A percentile compares a stretch with the other conserved stretches of the same genome.
Evolutionary conservation across 35 echinoderm and acorn worm species (phyloP).

Genomic region (Holothuria glaberrima): DNA sequence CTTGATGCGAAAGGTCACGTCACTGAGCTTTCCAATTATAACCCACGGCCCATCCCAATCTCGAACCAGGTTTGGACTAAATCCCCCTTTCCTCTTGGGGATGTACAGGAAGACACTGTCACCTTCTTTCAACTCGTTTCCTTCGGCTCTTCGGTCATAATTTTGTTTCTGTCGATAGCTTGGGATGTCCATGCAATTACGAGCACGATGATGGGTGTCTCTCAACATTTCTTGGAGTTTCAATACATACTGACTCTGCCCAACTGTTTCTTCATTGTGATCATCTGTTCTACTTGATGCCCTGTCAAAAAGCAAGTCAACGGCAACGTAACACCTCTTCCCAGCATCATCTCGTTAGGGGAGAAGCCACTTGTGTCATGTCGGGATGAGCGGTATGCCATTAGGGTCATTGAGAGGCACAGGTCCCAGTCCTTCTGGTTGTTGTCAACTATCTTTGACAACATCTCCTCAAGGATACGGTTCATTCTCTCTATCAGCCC

Average conservation of each 20-base stretch:
- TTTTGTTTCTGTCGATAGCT: conserved; percentile 9
- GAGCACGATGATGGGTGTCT: neutral
- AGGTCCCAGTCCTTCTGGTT: conserved; percentile 67
- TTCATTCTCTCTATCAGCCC: conserved; percentile 67
- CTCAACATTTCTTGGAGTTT: neutral
- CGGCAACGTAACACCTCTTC: conserved; percentile 37
- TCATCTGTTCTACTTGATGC: neutral
- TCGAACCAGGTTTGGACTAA: conserved; percentile 19
- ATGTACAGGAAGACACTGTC: conserved; percentile 41
- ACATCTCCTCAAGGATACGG: conserved; percentile 45
- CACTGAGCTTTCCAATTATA: neutral
- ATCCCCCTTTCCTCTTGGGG: conserved; percentile 29
- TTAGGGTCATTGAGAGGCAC: conserved; percentile 38
- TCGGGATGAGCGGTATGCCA: conserved; percentile 64
- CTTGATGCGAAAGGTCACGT: conserved; percentile 51
- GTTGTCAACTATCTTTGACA: conserved; percentile 61
- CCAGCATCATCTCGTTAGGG: conserved; percentile 77
- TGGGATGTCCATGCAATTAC: neutral
- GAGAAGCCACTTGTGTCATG: conserved; percentile 71
- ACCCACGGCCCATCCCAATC: conserved; percentile 42
- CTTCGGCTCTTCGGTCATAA: neutral
- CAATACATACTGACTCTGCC: neutral
- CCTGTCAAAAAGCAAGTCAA: conserved; percentile 54
- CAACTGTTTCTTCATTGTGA: neutral
- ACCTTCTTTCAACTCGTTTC: neutral